Evolutionary conservation across 64 coral and sea anemone species (phyloP), one percentile per base, ranked within the genome.

Genomic region (Pocillopora verrucosa): DNA sequence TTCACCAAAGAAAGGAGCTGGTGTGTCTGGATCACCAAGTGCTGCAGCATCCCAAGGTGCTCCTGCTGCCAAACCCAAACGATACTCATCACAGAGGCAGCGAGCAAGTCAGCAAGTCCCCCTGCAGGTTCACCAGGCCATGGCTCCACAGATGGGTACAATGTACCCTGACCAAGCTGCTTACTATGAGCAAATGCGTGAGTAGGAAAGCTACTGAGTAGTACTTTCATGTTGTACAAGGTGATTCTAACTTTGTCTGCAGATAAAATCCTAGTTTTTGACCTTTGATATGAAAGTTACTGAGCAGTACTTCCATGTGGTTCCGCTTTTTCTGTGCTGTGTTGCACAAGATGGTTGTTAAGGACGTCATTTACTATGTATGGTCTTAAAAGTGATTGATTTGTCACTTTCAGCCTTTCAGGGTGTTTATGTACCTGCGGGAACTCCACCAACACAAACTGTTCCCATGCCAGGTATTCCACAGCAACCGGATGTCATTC

Each of bases 81-180:
- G 90, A 3, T 92, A 92, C 72, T 92, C 90, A 37, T 92, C 90
- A 57, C 90, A 92, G 75, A 35, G 90, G 12, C 90, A 92, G 65
- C 41, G 90, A 38, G 56, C 74, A 22, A 72, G 83, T 57, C 90
- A 92, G 16, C 90, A 72, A 16, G 69, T 86, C 16, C 74, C 62
- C 5, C 61, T 86, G n/a, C 36, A 75, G n/a, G 68, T 82, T 13
- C 51, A 81, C 13, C 82, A 92, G 58, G 11, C 84, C 4, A 87
- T 87, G 82, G 41, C 26, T 16, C 61, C 84, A 35, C 90, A 92
- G 38, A 91, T 91, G 72, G 80, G 80, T 34, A 36, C 72, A 20
- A 77, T 87, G 12, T 78, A 87, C 35, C 74, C 83, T 59, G 90
- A 87, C 15, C 82, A 68, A 34, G 70, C 41, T 51, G 41, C 83